These are phyloP conservation scores for Phrixothrix hirtus DNA, from an alignment of 2,888 invertebrate species.

Conservation along the genomic window DNA sequence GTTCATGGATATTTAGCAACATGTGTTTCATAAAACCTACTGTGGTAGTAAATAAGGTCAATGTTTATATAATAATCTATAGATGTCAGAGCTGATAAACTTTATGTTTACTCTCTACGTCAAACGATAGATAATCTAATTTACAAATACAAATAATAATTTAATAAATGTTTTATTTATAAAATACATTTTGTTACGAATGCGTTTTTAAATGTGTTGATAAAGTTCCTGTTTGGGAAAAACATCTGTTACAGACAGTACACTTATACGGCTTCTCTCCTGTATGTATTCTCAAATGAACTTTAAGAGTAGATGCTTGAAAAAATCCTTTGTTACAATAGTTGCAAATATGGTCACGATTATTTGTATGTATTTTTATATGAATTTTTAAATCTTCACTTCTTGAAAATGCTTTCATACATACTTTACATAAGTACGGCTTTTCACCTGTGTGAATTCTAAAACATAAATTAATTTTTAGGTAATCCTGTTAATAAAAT, in stretches of 20 bases:
- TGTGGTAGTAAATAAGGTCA: too few species aligned
- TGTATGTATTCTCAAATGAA: constrained; percentile 56
- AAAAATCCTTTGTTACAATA: constrained; percentile 58
- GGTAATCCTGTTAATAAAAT: too few species aligned
- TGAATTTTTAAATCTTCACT: constrained; percentile 32
- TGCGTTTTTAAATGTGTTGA: constrained; percentile 33
- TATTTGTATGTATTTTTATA: constrained; percentile 30
- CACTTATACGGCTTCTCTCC: constrained; percentile 43
- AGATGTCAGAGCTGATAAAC: not conserved
- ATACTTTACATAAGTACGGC: constrained; percentile 37
- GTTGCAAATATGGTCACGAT: constrained; percentile 38
- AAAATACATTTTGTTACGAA: not conserved
- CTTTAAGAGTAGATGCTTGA: constrained; percentile 58
- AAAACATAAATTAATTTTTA: too few species aligned
- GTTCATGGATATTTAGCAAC: too few species aligned
- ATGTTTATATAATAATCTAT: not conserved
- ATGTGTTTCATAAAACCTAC: too few species aligned
- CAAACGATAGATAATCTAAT: not conserved
- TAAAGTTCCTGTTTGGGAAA: constrained; percentile 32
- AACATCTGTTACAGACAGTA: constrained; percentile 28
- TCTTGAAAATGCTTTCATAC: constrained; percentile 31
- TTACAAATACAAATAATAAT: not conserved
- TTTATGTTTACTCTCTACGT: not conserved
- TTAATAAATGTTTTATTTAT: not conserved
- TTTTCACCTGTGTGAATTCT: constrained; percentile 54